These are phyloP conservation scores for Eupelmus urozonus DNA, from an alignment of 2,888 invertebrate genomes.

Conservation along the genomic window DNA sequence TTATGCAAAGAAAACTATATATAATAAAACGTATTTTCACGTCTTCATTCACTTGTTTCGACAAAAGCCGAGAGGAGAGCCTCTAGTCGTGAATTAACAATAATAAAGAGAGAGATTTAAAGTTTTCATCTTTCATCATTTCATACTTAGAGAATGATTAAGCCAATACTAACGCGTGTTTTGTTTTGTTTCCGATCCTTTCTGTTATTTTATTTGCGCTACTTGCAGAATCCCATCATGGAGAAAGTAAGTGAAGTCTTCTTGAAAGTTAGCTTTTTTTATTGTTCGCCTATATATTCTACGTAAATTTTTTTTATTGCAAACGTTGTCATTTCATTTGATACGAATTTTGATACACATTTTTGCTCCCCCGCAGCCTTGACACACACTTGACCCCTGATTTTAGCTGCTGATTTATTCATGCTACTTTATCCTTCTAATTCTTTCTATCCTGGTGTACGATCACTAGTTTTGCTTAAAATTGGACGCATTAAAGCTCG, in stretches of 20 bases:
- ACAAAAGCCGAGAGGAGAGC: slow-evolving; percentile 51
- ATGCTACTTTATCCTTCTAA: slow-evolving; percentile 7
- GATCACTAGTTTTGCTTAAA: slow-evolving; percentile 29
- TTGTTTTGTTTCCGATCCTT: slow-evolving; percentile 77
- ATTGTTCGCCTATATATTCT: slow-evolving; percentile 45
- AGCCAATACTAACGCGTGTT: slow-evolving; percentile 75
- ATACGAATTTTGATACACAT: no score
- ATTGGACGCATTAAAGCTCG: slow-evolving; percentile 45
- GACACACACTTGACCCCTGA: slow-evolving; percentile 19
- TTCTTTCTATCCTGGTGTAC: slow-evolving; percentile 19
- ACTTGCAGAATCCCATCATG: slow-evolving; percentile 93
- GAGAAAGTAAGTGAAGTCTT: slow-evolving; percentile 91
- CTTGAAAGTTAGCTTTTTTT: slow-evolving; percentile 59
- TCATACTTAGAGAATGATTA: slow-evolving; percentile 56
- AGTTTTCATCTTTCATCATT: slow-evolving; percentile 55
- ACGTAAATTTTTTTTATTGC: slow-evolving; percentile 21
- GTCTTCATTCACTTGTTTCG: slow-evolving; percentile 51
- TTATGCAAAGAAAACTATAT: neutral
- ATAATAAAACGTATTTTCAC: slow-evolving; percentile 18
- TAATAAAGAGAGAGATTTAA: slow-evolving; percentile 32
- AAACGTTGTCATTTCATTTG: slow-evolving; percentile 44
- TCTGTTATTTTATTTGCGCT: slow-evolving; percentile 78
- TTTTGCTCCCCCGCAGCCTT: slow-evolving; percentile 36
- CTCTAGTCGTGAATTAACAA: slow-evolving; percentile 20
- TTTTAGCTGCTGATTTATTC: slow-evolving; percentile 38